Conservation (phyloP, 1,140 invertebrate genomes). For the Philopotamus ludificatus region DNA sequence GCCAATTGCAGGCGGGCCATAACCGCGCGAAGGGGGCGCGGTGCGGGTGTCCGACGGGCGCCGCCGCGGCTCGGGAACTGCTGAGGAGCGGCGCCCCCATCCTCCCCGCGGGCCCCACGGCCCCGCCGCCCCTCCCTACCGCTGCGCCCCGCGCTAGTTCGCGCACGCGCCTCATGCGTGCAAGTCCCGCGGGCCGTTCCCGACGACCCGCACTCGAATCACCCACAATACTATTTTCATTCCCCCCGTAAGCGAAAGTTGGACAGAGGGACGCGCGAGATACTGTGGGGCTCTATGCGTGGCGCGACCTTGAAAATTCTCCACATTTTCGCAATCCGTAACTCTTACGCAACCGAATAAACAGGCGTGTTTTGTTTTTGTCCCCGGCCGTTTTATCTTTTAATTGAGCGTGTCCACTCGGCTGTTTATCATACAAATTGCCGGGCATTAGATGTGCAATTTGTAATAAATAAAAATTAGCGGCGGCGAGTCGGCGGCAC, state of each 20-base stretch:
- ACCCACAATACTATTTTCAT: slow-evolving; percentile 3
- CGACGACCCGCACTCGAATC: background rate
- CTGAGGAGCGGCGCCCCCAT: slow-evolving; percentile 6
- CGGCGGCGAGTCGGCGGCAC: too few species aligned
- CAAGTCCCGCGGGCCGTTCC: background rate
- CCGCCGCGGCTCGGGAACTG: slow-evolving; percentile 33
- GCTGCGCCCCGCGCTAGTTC: background rate
- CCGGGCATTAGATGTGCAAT: too few species aligned
- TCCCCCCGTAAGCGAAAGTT: background rate
- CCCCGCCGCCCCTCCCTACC: background rate
- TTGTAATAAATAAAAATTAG: too few species aligned
- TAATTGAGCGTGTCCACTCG: too few species aligned
- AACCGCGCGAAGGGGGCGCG: slow-evolving; percentile 13
- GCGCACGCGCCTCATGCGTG: background rate
- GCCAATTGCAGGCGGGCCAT: background rate
- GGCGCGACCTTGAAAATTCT: slow-evolving; percentile 1
- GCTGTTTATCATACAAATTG: too few species aligned
- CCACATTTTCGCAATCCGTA: background rate
- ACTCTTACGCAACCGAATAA: background rate
- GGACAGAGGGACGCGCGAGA: background rate
- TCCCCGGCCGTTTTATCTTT: too few species aligned
- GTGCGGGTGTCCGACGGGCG: slow-evolving; percentile 22
- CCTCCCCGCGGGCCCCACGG: background rate
- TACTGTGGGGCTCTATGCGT: background rate
- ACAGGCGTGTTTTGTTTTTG: too few species aligned